Conservation (phyloP, 2,113 vertebrate genomes). For the Eptatretus burgeri region DNA sequence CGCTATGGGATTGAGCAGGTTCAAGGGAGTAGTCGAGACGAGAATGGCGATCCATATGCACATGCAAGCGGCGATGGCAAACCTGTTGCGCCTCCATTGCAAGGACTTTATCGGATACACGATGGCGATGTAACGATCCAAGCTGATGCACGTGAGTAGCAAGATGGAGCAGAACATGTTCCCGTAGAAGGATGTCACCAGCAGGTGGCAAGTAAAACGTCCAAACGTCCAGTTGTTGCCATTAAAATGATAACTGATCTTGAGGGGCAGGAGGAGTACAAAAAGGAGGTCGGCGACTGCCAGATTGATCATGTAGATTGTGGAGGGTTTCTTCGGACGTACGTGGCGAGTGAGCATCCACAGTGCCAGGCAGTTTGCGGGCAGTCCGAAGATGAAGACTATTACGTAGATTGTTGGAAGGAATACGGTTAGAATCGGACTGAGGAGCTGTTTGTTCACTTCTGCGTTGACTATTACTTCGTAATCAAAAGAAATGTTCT, state of each 20-base stretch:
- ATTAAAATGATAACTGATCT: conserved; percentile 16
- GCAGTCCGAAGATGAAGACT: conserved; percentile 15
- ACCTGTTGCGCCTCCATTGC: rapidly evolving
- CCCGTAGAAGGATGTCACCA: conserved; percentile 14
- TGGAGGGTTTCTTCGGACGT: conserved; percentile 13
- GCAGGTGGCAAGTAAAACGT: conserved; percentile 13
- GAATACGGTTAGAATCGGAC: conserved; percentile 11
- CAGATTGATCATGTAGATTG: conserved; percentile 16
- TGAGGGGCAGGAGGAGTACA: conserved; percentile 16
- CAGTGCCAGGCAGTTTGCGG: conserved; percentile 13
- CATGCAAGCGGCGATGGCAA: background rate
- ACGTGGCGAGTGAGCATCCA: conserved; percentile 15
- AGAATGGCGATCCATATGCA: conserved; percentile 15
- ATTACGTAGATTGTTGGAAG: conserved; percentile 13
- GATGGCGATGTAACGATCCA: conserved; percentile 16
- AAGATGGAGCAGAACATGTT: conserved; percentile 19
- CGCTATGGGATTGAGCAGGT: conserved; percentile 10
- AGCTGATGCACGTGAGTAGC: conserved; percentile 15
- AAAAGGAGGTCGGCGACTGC: conserved; percentile 14
- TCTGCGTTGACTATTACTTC: background rate
- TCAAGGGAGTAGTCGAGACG: conserved; percentile 10
- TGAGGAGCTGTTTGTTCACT: conserved; percentile 10
- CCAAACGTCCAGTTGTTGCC: conserved; percentile 19
- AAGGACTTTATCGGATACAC: conserved; percentile 14
- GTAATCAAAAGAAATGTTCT: too few relatives aligned